A percentile compares a stretch with the other conserved stretches of the same genome.
phyloP scores from a whole-genome alignment of 2,113 vertebrate genomes.

The Microtus pennsylvanicus region DNA sequence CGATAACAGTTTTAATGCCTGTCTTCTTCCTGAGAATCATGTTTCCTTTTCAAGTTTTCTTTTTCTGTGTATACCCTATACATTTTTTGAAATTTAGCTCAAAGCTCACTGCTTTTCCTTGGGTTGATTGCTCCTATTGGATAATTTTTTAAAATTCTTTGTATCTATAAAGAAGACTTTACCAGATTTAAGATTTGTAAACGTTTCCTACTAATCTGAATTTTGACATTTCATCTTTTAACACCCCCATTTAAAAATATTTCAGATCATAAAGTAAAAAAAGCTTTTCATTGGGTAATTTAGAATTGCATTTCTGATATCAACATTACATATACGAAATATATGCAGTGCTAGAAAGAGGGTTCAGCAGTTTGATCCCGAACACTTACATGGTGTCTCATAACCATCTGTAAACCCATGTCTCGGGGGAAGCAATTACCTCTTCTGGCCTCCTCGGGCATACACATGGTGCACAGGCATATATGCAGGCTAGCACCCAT shows the following conservation, averaged over 20 bases:
- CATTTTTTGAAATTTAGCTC: constrained; percentile 26
- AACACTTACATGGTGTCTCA: not conserved
- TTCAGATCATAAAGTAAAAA: not conserved
- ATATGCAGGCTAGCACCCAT: not conserved
- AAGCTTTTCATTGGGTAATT: not conserved
- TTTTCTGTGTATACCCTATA: not conserved
- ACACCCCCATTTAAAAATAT: not conserved
- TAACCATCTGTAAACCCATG: not conserved
- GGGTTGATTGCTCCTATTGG: not conserved
- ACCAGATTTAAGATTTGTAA: not conserved
- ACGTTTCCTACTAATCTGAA: not conserved
- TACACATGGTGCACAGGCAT: not conserved
- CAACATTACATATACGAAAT: not conserved
- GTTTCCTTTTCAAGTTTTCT: not conserved
- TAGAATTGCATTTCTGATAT: not conserved
- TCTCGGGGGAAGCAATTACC: not conserved
- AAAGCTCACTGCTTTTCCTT: not conserved
- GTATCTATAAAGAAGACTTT: not conserved
- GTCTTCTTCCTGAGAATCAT: not conserved
- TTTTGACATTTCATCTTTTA: constrained; percentile 3
- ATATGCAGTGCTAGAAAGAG: not conserved
- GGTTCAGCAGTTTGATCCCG: not conserved
- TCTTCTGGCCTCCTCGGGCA: not conserved
- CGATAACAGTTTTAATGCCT: not conserved
- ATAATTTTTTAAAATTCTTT: constrained; percentile 16